Evolutionary conservation across 2,113 vertebrate genomes (phyloP), one percentile per base, ranked within the genome.

Genomic region (Engystomops pustulosus): DNA sequence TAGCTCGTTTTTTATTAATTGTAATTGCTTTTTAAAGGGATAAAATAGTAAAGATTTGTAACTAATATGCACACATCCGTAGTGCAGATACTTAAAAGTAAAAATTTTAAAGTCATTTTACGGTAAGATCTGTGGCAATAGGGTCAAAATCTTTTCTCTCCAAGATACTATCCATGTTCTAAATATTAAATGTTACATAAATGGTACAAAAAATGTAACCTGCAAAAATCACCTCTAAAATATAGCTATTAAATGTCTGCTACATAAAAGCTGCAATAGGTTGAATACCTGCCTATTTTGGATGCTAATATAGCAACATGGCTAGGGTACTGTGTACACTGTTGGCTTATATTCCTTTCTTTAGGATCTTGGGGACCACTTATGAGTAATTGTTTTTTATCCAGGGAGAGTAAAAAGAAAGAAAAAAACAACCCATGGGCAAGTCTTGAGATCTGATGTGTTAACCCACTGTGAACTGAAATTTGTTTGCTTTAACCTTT

Each of bases 311-410:
- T 20, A 74, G 15, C 25, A 27, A 27, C 8, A 70, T 72, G 4
- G 38, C n/a, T n/a, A n/a, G n/a, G n/a, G n/a, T 27, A 45, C 14
- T 18, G 45, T 74, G 71, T 25, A 58, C n/a, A 51, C 0, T 36
- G 6, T 58, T 36, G 4, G 25, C 8, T 58, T 77, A 38, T 78
- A 78, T 58, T 36, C 20, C 41, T 58, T 77, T n/a, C n/a, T 15
- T 23, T 9, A 11, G 32, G 51, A 4, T 58, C 74, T 38, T 41
- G 53, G 75, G 49, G n/a, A 58, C 51, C 75, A 78, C 14, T 78
- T 78, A 78, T 60, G 5, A 58, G 5, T 58, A 78, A 78, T 60
- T n/a, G 20, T n/a, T 25, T 53, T n/a, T 30, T 51, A 49, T 34
- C 27, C 27, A 76, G 72, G 30, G 72, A 58, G 4, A 60, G 36